Conservation (phyloP, 1,140 invertebrate genomes). For the Notospermus geniculatus region DNA sequence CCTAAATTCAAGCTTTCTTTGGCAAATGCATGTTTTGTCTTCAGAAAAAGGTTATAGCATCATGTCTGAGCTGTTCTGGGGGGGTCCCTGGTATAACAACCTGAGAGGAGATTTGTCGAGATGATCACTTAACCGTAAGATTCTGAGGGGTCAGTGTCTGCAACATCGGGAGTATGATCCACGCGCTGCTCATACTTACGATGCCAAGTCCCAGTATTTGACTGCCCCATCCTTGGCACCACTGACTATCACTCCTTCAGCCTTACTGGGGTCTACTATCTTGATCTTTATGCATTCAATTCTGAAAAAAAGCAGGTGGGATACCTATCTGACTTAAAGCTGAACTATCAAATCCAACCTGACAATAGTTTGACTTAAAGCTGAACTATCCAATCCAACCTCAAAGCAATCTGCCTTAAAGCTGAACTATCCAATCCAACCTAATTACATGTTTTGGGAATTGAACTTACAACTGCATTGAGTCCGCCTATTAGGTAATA, state of each 20-base stretch:
- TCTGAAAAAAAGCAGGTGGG: constrained; percentile 23
- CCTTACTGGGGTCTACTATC: constrained; percentile 28
- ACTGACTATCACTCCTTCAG: constrained; percentile 35
- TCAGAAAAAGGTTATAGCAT: no score
- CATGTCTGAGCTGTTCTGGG: no score
- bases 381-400: no score
- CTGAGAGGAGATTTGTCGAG: neutral
- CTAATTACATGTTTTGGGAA: no score
- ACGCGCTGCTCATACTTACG: constrained; percentile 22
- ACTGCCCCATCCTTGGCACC: constrained; percentile 43
- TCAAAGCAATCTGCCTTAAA: no score
- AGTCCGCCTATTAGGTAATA: neutral
- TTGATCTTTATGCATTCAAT: constrained; percentile 40
- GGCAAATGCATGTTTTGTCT: neutral
- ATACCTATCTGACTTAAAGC: neutral
- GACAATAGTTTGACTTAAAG: constrained; percentile 4
- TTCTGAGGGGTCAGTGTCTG: neutral
- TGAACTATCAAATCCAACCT: neutral
- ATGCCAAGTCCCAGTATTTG: constrained; percentile 42
- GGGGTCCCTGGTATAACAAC: neutral
- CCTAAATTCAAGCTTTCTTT: neutral
- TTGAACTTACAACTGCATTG: no score
- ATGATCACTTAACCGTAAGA: no score
- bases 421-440: no score
- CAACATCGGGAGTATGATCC: neutral